Conservation (phyloP, 2,888 invertebrate genomes). For the Acanthosepion lycidas region DNA sequence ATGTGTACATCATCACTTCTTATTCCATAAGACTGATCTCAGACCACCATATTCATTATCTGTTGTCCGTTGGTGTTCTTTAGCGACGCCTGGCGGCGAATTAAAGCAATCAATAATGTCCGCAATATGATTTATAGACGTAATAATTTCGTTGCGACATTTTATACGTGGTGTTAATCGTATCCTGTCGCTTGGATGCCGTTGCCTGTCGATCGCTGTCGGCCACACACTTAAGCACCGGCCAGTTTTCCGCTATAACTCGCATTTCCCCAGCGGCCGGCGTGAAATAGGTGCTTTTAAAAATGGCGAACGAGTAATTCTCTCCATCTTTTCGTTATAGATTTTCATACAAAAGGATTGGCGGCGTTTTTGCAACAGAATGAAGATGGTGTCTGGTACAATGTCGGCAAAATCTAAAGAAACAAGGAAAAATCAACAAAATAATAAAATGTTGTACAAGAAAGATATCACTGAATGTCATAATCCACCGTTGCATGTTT, state of each 20-base stretch:
- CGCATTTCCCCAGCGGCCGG: too few species aligned
- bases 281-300: background rate
- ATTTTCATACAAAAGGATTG: background rate
- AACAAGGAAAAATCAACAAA: too few species aligned
- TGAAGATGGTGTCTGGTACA: background rate
- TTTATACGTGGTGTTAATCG: background rate
- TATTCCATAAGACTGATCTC: background rate
- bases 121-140: slow-evolving; percentile 11
- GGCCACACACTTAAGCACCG: background rate
- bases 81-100: background rate
- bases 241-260: background rate
- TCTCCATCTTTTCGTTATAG: background rate
- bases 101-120: background rate
- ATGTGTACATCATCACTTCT: background rate
- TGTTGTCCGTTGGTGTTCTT: slow-evolving; percentile 15
- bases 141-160: slow-evolving; percentile 8
- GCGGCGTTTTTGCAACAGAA: background rate
- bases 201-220: background rate
- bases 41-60: background rate
- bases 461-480: background rate
- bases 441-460: background rate
- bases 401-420: background rate
- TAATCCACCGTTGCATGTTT: too few species aligned
- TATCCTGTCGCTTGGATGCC: background rate
- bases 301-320: background rate